phyloP scores from a whole-genome alignment of 2,113 vertebrate genomes.

The Alethe castanea region DNA sequence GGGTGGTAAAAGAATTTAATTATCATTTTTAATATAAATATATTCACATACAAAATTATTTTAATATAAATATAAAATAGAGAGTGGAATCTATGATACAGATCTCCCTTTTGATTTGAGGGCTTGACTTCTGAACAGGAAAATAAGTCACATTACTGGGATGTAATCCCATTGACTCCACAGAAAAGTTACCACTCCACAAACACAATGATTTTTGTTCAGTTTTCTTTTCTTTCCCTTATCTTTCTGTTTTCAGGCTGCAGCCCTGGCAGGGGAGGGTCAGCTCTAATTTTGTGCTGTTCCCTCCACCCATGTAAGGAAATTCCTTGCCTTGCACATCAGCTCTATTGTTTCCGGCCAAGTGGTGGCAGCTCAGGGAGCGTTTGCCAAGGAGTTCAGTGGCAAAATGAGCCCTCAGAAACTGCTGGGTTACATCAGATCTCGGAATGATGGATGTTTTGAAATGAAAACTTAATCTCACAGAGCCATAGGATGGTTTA shows the following conservation, averaged over 20 bases:
- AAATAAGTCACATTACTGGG: background rate
- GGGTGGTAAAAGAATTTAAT: background rate
- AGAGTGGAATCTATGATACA: background rate
- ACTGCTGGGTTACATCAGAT: background rate
- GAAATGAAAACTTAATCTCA: background rate
- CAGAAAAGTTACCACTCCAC: rapidly evolving
- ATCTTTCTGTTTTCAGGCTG: background rate
- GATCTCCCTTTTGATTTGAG: background rate
- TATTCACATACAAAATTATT: background rate
- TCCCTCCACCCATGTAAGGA: constrained; percentile 41
- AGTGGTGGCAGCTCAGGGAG: background rate
- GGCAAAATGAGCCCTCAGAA: background rate
- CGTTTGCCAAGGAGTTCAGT: background rate
- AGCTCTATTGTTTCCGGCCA: background rate
- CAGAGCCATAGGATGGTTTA: background rate
- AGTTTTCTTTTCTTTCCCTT: background rate
- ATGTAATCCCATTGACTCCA: background rate
- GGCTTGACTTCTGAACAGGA: background rate
- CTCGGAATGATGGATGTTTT: background rate
- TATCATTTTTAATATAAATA: background rate
- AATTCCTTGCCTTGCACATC: constrained; percentile 36
- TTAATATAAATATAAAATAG: background rate
- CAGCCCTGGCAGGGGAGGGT: background rate
- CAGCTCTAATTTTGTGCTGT: background rate
- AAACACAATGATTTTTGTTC: constrained; percentile 12